Base-by-base conservation (phyloP, 2,888 invertebrate genomes). In the Leptinotarsa rubiginosa region DNA sequence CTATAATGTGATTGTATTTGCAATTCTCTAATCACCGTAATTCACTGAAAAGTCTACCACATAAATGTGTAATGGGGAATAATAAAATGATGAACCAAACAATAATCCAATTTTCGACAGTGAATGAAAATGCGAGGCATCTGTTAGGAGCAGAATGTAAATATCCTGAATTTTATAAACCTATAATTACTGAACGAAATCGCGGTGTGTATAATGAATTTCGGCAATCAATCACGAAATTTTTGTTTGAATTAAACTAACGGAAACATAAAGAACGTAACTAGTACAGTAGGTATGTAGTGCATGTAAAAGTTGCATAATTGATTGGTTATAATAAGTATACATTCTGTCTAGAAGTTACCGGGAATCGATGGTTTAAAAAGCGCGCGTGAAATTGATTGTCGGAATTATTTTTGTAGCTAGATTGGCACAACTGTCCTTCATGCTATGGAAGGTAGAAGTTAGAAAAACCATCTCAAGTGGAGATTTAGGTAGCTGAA, bases 111-210 rank as follows among this genome's bases (percentile, higher is more conserved):
- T 22, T 56, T 20, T 13, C 20, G 13, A 22, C 56, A 56, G 2
- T 56, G 20, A 56, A 22, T 56, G 56, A 56, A 56, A 22, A 22
- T 2, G 15, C 56, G 56, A 22, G 56, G 56, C 56, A 56, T 56
- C 56, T 56, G 56, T 18, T 13, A 18, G 20, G 56, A 56, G 56
- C 56, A 20, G 1, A 56, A 56, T 22, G 22, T 56, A 56, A 56
- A 56, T 56, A 56, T 56, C 56, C 56, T 56, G 13, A 56, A 22
- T 56, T 56, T 20, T 56, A 31, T 56, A 22, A 56, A 22, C 56
- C 56, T 12, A 22, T 56, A 56, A 56, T 56, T 56, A 56, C 56
- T 22, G 56, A 56, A 56, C 56, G 13, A 15, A 56, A 22, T 56
- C 20, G 13, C 56, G 12, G 4, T 56, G 56, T 56, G 13, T 56